Evolutionary conservation across 2,113 vertebrate genomes (phyloP), one percentile per base, ranked within the genome.

Genomic region (Chroicocephalus ridibundus): DNA sequence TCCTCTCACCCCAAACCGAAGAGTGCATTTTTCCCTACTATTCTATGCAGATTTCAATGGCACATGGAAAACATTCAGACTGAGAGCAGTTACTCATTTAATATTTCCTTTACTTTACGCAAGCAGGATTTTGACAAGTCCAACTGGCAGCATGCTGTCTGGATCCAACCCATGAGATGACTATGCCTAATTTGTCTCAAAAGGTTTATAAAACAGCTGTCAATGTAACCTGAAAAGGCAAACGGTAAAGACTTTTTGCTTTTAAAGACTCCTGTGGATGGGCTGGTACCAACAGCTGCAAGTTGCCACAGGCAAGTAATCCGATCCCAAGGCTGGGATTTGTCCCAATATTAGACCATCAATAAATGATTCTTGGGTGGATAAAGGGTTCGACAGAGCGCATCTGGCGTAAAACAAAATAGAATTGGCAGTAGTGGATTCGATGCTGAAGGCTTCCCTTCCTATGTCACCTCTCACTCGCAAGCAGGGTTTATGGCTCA

Each of bases 61-160:
- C 40, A 52, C 1, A 0, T 71, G 57, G 55, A 87, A 91, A 95
- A 92, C 69, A 83, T 78, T 81, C 65, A 75, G 57, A 65, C 44
- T 89, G 86, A 62, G 74, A 72, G 29, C 34, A 82, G 36, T 86
- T 93, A 80, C 6, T 69, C 44, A 79, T 86, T 91, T 91, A 81
- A n/a, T 80, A 93, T 90, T 94, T 90, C 68, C 68, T 90, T 82
- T 75, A 38, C 9, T 86, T 68, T 38, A 70, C 40, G 38, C 64
- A 88, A 96, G 47, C 9, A 61, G 38, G 17, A 65, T 80, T 88
- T 94, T 66, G 49, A 19, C 58, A 65, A 76, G 32, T 65, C 61
- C 83, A 60, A 71, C 47, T 71, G 89, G 52, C 65, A 68, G 25
- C 25, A 1, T 36, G 61, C 13, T 82, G 26, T 40, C 66, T 82